Percentiles rank a stretch among this genome's conserved stretches.
Conservation (phyloP, 2,888 invertebrate species). For the Heliconius cydno region DNA sequence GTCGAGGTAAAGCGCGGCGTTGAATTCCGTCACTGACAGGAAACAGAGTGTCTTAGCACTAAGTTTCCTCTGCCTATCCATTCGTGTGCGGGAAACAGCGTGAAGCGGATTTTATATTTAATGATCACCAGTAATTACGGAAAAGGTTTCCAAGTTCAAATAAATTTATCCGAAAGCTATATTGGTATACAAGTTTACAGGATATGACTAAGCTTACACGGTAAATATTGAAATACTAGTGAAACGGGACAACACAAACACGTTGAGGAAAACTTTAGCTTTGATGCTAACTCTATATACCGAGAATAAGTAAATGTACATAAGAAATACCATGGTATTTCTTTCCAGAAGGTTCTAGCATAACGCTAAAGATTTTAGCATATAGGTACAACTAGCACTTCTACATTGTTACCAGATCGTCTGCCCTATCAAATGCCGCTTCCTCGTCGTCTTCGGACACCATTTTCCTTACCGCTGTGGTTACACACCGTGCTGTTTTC, state of each 20-base stretch:
- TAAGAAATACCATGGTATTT: too few species aligned
- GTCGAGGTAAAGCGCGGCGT: too few species aligned
- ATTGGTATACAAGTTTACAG: neutral
- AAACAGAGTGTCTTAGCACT: too few species aligned
- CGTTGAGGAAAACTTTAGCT: conserved; percentile 24
- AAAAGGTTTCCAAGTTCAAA: neutral
- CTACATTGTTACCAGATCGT: conserved; percentile 86
- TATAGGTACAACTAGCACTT: conserved; percentile 24
- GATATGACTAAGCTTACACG: neutral
- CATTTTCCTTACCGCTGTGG: conserved; percentile 81
- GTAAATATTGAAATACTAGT: conserved; percentile 3
- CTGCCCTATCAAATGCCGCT: conserved; percentile 86
- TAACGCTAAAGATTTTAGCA: neutral
- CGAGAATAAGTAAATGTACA: neutral
- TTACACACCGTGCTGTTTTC: conserved; percentile 80
- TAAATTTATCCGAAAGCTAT: neutral
- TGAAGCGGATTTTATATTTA: too few species aligned
- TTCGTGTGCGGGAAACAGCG: too few species aligned
- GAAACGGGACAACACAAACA: neutral
- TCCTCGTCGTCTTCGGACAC: conserved; percentile 81
- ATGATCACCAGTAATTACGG: neutral
- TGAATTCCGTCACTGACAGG: too few species aligned
- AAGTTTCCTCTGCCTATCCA: too few species aligned
- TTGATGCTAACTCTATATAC: neutral
- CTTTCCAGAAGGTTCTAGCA: neutral